Evolutionary conservation across 2,113 vertebrate genomes (phyloP).

Genomic region (Hippocampus guttulatus): DNA sequence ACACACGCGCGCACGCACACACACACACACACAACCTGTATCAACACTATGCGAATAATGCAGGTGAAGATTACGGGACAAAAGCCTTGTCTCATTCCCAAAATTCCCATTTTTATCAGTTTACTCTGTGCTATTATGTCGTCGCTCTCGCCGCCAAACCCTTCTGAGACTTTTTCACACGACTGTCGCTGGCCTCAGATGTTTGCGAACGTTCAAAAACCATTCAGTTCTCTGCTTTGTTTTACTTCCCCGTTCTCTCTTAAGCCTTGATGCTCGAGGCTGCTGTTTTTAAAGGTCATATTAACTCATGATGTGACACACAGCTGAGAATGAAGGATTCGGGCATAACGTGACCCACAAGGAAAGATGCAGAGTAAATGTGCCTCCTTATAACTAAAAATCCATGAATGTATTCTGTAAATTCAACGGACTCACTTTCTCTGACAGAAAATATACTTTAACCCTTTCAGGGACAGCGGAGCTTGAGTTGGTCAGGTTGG

Average conservation of each 20-base stretch:
- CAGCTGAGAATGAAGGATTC: background rate
- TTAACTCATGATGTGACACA: conserved; percentile 1
- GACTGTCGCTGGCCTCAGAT: background rate
- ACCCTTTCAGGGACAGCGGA: no score
- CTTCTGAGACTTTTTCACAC: background rate
- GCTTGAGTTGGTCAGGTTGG: no score
- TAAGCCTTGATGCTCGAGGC: background rate
- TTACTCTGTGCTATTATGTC: background rate
- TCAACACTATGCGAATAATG: conserved; percentile 22
- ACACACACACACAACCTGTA: conserved; percentile 6
- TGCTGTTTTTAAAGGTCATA: conserved; percentile 1
- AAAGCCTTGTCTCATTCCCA: conserved; percentile 16
- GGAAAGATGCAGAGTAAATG: background rate
- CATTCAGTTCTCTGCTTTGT: background rate
- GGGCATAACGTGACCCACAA: background rate
- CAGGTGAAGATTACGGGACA: conserved; percentile 16
- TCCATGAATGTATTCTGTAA: no score
- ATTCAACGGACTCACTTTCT: no score
- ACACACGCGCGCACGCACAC: background rate
- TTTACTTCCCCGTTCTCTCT: background rate
- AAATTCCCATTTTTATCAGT: conserved; percentile 17
- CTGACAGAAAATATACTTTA: no score
- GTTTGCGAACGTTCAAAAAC: background rate
- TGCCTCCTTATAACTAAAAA: background rate
- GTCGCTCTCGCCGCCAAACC: background rate